These are phyloP conservation scores for Portevinia maculata DNA, from an alignment of 2,888 invertebrate genomes.

Conservation along the genomic window DNA sequence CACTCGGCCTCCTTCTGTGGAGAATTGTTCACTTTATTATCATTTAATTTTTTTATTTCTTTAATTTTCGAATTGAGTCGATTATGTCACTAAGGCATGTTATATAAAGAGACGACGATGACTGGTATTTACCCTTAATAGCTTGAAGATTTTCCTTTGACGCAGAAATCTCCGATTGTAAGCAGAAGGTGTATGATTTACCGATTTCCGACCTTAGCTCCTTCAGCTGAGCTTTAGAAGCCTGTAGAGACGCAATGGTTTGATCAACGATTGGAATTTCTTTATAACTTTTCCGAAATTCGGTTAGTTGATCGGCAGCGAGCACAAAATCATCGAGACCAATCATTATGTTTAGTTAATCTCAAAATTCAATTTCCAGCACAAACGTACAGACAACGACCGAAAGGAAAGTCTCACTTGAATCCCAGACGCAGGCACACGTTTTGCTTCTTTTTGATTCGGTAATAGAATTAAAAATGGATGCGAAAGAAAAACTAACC, in stretches of 20 bases:
- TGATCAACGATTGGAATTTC: constrained; percentile 10
- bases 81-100: constrained; percentile 10
- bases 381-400: too few relatives aligned
- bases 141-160: background rate
- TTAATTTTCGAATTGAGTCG: constrained; percentile 8
- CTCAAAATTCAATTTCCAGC: too few relatives aligned
- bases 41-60: background rate
- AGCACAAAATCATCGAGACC: constrained; percentile 4
- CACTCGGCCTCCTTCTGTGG: background rate
- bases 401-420: too few relatives aligned
- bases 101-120: background rate
- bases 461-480: too few relatives aligned
- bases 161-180: background rate
- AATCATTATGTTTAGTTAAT: constrained; percentile 1
- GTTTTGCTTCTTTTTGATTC: too few relatives aligned
- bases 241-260: background rate
- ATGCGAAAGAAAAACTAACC: too few relatives aligned
- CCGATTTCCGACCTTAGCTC: background rate
- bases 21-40: background rate
- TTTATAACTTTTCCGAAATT: background rate
- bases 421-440: too few relatives aligned
- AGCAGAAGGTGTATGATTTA: background rate
- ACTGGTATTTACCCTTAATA: constrained; percentile 1
- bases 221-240: background rate
- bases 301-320: background rate